These are phyloP conservation scores for Apis mellifera DNA, from an alignment of 1,140 invertebrate genomes.

Conservation along the genomic window DNA sequence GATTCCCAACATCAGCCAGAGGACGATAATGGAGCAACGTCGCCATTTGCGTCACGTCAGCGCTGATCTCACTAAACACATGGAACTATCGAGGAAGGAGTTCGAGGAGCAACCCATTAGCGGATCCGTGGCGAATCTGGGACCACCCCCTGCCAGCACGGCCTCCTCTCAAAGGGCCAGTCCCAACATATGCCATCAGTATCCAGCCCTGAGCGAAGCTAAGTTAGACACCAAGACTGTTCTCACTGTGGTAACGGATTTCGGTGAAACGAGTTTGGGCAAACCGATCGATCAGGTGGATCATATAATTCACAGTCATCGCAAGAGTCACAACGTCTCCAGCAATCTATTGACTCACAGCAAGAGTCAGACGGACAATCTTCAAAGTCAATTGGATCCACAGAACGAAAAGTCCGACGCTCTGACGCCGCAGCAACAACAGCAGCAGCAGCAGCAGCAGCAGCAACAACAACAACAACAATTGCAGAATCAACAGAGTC, in stretches of 20 bases:
- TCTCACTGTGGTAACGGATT: constrained; percentile 75
- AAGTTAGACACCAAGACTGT: constrained; percentile 75
- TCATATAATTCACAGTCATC: constrained; percentile 79
- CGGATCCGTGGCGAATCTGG: constrained; percentile 77
- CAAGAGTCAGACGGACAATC: constrained; percentile 72
- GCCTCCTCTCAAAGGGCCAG: constrained; percentile 74
- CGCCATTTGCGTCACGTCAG: constrained; percentile 79
- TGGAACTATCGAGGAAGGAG: constrained; percentile 78
- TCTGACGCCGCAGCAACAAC: constrained; percentile 56
- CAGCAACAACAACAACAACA: constrained; percentile 59
- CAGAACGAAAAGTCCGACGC: constrained; percentile 65
- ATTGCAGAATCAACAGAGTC: constrained; percentile 77
- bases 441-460: constrained; percentile 62
- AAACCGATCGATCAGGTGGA: constrained; percentile 76
- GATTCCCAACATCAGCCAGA: constrained; percentile 78
- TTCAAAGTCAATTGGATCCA: constrained; percentile 63
- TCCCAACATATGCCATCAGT: constrained; percentile 78
- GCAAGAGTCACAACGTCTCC: constrained; percentile 72
- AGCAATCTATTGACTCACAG: constrained; percentile 70
- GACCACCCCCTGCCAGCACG: constrained; percentile 61
- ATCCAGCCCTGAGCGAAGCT: constrained; percentile 75
- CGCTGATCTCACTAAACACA: constrained; percentile 78
- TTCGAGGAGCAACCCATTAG: constrained; percentile 78
- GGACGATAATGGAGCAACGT: constrained; percentile 79
- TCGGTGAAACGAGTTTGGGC: constrained; percentile 63